Evolutionary conservation across 2,888 invertebrate genomes (phyloP), one percentile per base, ranked within the genome.

Genomic region (Elysia crispata): DNA sequence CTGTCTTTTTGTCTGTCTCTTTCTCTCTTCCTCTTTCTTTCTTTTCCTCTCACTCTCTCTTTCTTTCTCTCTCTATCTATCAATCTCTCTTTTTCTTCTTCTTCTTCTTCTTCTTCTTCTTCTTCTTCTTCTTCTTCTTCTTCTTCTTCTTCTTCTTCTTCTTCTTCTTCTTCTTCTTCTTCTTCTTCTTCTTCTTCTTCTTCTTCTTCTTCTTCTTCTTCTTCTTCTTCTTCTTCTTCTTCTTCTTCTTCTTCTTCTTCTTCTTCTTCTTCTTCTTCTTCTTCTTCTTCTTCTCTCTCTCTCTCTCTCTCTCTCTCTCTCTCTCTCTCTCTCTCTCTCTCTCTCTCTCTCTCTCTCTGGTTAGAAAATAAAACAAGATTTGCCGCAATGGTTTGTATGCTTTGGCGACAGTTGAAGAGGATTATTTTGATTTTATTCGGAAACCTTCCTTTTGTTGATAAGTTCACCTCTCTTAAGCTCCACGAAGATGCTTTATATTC

Each of bases 201-300:
- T 49, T 69, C 69, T 69, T 49, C 49, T 49, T 64, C 66, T 76
- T 62, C 66, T 41, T 64, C 28, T 33, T 28, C 23, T 33, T 64
- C 28, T 41, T 23, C 23, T n/a, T 30, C 60, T n/a, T 33, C 49
- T 62, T 33, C 50, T 64, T 49, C 28, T 62, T 41, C 64, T 41
- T 30, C 25, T 33, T 64, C 28, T 41, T 23, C 49, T 33, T 64
- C 30, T 28, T 25, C n/a, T 31, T 20, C 33, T 31, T 30, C 25
- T 23, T 60, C 23, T 18, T n/a, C 62, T 31, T 60, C 25, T 75
- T 15, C 28, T 25, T 60, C 62, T 75, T 41, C 49, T 23, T 64
- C 76, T 76, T 23, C 33, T 41, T 76, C n/a, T 64, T 25, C 66
- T 30, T 60, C 75, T 60, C 28, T 75, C 18, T 30, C 15, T 11